These are phyloP conservation scores for Melopsittacus undulatus DNA, from an alignment of 2,797 vertebrate species.

Conservation along the genomic window DNA sequence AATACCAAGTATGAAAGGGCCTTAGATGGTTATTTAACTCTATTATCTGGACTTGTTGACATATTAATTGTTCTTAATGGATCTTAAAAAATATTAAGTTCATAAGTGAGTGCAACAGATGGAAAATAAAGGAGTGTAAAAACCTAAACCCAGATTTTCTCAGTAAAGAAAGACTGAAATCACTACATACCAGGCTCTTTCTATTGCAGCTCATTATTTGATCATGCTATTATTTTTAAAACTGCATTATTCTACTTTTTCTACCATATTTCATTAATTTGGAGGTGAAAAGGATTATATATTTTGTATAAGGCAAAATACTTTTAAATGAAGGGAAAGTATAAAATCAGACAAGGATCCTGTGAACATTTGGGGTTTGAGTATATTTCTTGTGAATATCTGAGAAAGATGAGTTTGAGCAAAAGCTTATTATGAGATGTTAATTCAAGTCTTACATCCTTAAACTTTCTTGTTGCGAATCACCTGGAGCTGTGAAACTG, in stretches of 20 bases:
- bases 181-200: background rate
- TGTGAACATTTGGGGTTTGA: background rate
- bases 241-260: background rate
- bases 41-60: slow-evolving; percentile 29
- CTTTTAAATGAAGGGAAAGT: background rate
- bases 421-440: background rate
- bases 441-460: background rate
- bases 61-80: slow-evolving; percentile 50
- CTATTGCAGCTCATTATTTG: background rate
- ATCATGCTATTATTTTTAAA: background rate
- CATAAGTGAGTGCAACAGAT: slow-evolving; percentile 46
- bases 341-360: background rate
- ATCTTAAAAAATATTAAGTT: slow-evolving; percentile 49
- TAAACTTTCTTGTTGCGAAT: background rate
- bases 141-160: slow-evolving; percentile 6
- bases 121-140: slow-evolving; percentile 24
- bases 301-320: background rate
- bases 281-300: background rate
- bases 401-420: background rate
- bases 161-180: background rate
- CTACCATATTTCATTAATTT: background rate
- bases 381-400: background rate
- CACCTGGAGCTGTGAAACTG: background rate
- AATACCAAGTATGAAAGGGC: background rate
- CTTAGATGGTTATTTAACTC: slow-evolving; percentile 21